Evolutionary conservation across 2,797 vertebrate genomes (phyloP).

Genomic region (Halcyon chelicuti): DNA sequence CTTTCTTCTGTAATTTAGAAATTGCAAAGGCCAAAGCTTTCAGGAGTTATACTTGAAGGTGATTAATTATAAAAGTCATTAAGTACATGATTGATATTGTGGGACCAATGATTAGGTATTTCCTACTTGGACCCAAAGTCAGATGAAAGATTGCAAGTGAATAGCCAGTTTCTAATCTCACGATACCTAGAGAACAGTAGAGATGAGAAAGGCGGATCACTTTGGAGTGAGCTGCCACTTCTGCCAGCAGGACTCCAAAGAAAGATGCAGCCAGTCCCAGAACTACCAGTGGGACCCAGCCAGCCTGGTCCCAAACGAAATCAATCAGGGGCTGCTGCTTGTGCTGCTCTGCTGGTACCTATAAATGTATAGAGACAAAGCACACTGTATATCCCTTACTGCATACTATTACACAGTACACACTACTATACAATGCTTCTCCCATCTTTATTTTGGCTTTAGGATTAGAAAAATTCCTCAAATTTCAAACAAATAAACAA

Average conservation of each 20-base stretch:
- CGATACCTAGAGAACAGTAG: neutral
- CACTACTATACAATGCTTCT: neutral
- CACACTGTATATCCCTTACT: neutral
- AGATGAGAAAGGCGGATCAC: neutral
- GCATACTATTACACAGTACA: neutral
- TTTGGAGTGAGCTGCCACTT: neutral
- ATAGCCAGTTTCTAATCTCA: neutral
- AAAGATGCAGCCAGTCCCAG: neutral
- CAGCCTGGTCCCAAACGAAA: neutral
- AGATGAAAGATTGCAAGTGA: neutral
- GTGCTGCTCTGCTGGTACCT: fast-evolving
- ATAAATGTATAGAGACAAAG: neutral
- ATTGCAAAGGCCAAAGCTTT: neutral
- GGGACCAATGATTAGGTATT: neutral
- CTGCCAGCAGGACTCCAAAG: neutral
- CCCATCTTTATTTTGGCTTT: neutral
- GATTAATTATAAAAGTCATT: neutral
- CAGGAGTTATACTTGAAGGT: neutral
- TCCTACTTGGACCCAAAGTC: neutral
- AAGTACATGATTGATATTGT: neutral
- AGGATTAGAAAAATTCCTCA: neutral
- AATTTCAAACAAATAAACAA: neutral
- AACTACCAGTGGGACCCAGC: neutral
- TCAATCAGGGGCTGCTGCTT: neutral
- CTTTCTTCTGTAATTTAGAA: neutral